A percentile compares a stretch with the other conserved stretches of the same genome.
These are phyloP conservation scores for Perdita meconis DNA, from an alignment of 2,888 invertebrate species.

Conservation along the genomic window DNA sequence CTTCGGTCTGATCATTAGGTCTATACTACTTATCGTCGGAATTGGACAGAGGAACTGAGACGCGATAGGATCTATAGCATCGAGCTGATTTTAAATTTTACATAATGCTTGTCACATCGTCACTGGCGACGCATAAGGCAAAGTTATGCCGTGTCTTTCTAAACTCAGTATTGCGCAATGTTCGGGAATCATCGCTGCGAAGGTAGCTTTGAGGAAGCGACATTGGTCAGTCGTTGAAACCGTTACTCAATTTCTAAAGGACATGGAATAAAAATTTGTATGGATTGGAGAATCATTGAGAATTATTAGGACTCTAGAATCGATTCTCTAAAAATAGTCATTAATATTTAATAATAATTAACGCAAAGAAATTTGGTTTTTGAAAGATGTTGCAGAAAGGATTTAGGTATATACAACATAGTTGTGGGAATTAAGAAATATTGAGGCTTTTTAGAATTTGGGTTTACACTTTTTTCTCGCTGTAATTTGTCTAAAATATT, in stretches of 20 bases:
- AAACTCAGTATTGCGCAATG: conserved; percentile 36
- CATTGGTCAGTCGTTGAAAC: conserved; percentile 7
- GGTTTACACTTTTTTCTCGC: no score
- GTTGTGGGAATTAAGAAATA: no score
- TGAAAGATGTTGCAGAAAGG: no score
- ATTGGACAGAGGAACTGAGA: not conserved
- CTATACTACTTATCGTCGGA: conserved; percentile 29
- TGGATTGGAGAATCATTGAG: no score
- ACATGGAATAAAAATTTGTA: not conserved
- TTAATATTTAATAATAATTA: no score
- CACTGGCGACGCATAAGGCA: conserved; percentile 23
- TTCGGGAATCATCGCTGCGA: conserved; percentile 26
- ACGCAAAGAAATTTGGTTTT: no score
- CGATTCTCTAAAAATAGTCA: no score
- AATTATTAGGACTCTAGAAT: no score
- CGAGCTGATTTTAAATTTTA: conserved; percentile 41
- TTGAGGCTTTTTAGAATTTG: no score
- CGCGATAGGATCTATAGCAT: not conserved
- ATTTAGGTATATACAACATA: no score
- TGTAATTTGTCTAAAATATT: no score
- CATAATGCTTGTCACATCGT: conserved; percentile 26
- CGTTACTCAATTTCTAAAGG: not conserved
- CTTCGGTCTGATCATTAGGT: conserved; percentile 29
- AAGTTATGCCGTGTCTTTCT: conserved; percentile 35
- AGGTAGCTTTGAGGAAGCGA: conserved; percentile 37